These are phyloP conservation scores for Aphodius sticticus DNA, from an alignment of 2,888 invertebrate genomes.

Conservation along the genomic window DNA sequence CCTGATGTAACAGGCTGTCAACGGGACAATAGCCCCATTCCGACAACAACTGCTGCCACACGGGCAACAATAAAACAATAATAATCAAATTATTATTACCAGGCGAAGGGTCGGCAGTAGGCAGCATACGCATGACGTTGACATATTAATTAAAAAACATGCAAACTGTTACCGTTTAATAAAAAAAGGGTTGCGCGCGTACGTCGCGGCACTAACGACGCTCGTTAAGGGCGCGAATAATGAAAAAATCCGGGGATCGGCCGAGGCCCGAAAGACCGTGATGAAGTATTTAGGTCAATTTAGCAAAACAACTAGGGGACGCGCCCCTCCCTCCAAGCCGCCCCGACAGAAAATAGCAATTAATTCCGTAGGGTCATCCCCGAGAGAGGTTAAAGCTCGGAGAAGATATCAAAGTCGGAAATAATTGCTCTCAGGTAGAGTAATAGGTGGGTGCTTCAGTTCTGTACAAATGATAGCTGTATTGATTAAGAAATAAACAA, in stretches of 20 bases:
- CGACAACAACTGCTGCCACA: background rate
- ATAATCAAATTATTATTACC: background rate
- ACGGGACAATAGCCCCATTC: background rate
- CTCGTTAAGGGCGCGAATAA: background rate
- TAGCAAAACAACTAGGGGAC: background rate
- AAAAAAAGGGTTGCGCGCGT: background rate
- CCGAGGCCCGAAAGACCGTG: background rate
- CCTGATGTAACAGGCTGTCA: background rate
- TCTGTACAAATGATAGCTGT: background rate
- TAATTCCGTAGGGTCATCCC: background rate
- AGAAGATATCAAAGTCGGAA: background rate
- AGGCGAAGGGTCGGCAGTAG: background rate
- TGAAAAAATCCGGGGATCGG: background rate
- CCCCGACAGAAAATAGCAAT: background rate
- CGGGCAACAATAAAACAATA: background rate
- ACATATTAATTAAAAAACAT: conserved; percentile 4
- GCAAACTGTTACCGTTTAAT: conserved; percentile 4
- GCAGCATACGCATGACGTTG: background rate
- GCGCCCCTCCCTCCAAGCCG: background rate
- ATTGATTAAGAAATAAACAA: background rate
- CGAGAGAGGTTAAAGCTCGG: background rate
- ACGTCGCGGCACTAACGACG: background rate
- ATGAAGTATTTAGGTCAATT: conserved; percentile 4
- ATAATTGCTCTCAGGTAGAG: background rate
- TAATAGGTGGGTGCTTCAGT: background rate